A percentile compares a stretch with the other conserved stretches of the same genome.
Evolutionary conservation across 2,888 invertebrate genomes (phyloP).

Genomic region (Gastrophysa polygoni): DNA sequence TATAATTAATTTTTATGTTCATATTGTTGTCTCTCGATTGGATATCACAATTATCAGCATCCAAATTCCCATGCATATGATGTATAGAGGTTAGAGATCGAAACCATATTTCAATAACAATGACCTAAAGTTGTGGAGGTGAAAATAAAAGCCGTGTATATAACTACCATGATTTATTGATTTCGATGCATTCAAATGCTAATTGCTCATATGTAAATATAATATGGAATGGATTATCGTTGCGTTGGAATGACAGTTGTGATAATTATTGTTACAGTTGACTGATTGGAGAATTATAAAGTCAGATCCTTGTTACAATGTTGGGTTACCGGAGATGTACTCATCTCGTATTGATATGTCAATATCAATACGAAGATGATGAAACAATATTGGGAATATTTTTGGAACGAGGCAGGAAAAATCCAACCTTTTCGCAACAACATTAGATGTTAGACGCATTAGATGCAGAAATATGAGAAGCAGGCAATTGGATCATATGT

Average conservation of each 20-base stretch:
- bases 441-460: too few relatives aligned
- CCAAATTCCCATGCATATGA: not conserved
- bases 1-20: too few relatives aligned
- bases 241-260: not conserved
- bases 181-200: not conserved
- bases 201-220: not conserved
- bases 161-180: not conserved
- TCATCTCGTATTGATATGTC: not conserved
- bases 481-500: too few relatives aligned
- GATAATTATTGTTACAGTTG: not conserved
- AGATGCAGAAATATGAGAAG: too few relatives aligned
- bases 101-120: constrained; percentile 24
- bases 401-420: too few relatives aligned
- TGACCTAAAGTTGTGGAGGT: constrained; percentile 7
- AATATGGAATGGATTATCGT: not conserved
- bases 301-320: not conserved
- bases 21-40: too few relatives aligned
- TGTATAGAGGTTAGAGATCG: constrained; percentile 13
- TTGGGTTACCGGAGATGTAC: not conserved
- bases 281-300: not conserved
- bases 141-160: not conserved
- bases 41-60: too few relatives aligned
- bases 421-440: too few relatives aligned
- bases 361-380: too few relatives aligned
- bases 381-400: too few relatives aligned